Base-by-base conservation (phyloP, 2,888 invertebrate species). In the Punctoribates punctum region DNA sequence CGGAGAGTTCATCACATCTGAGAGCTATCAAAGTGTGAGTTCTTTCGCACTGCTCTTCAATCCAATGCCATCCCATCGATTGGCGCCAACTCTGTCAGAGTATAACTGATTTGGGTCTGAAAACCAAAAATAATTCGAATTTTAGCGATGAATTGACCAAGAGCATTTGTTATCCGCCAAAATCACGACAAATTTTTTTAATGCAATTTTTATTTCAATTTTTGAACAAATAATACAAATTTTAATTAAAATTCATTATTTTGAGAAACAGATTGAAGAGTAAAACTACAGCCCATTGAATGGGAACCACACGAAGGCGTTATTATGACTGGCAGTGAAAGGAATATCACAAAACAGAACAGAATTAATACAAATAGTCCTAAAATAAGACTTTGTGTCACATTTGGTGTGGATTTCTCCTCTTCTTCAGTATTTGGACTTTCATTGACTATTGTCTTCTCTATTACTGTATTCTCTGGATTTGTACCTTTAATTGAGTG, bases 81-180 rank as follows among this genome's bases (percentile, higher is more conserved):
- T 70, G 42, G 70, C 74, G 57, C 42, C 46, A 42, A 67, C 65
- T 65, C 75, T 67, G 48, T 75, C n/a, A n/a, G n/a, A n/a, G n/a
- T n/a, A n/a, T n/a, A n/a, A n/a, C n/a, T n/a, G n/a, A n/a, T n/a
- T n/a, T n/a, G n/a, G n/a, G n/a, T n/a, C n/a, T n/a, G n/a, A n/a
- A n/a, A n/a, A n/a, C n/a, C n/a, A n/a, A n/a, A n/a, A n/a, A n/a
- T n/a, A n/a, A n/a, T n/a, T n/a, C n/a, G n/a, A n/a, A n/a, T n/a
- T n/a, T n/a, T n/a, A n/a, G n/a, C n/a, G n/a, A n/a, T n/a, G n/a
- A n/a, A n/a, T n/a, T n/a, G n/a, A n/a, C n/a, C n/a, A n/a, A n/a
- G n/a, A n/a, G n/a, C n/a, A n/a, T n/a, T n/a, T n/a, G n/a, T n/a
- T n/a, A n/a, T n/a, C n/a, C n/a, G n/a, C n/a, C n/a, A n/a, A n/a